Evolutionary conservation across 2,113 vertebrate species (phyloP).

Genomic region (Siniperca chuatsi): DNA sequence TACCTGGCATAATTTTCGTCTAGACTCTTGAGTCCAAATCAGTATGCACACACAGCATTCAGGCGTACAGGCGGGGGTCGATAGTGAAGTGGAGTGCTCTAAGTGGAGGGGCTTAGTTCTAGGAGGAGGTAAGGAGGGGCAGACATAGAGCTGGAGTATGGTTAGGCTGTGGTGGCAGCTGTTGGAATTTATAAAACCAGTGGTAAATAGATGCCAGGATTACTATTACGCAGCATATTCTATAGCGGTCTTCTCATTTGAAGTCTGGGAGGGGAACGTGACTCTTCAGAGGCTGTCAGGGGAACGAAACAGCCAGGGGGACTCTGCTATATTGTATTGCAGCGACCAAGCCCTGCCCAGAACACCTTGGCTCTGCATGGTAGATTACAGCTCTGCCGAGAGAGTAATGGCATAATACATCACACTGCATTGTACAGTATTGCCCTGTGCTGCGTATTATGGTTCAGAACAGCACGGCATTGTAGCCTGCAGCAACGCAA

Average conservation of each 20-base stretch:
- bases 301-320: slow-evolving; percentile 4
- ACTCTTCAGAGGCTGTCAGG: slow-evolving; percentile 17
- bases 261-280: slow-evolving; percentile 1
- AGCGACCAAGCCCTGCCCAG: slow-evolving; percentile 23
- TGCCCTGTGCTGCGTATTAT: slow-evolving; percentile 30
- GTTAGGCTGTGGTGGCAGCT: slow-evolving; percentile 11
- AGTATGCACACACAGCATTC: slow-evolving; percentile 52
- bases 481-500: slow-evolving; percentile 34
- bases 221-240: slow-evolving; percentile 11
- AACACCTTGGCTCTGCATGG: slow-evolving; percentile 50
- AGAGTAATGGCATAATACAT: slow-evolving; percentile 58
- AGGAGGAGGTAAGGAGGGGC: slow-evolving; percentile 14
- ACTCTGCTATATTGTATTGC: slow-evolving; percentile 39
- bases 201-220: slow-evolving; percentile 25
- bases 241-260: slow-evolving; percentile 1
- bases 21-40: slow-evolving; percentile 59
- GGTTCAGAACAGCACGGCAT: slow-evolving; percentile 34
- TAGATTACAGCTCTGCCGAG: slow-evolving; percentile 43
- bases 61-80: slow-evolving; percentile 5
- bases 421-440: slow-evolving; percentile 43
- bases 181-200: slow-evolving; percentile 33
- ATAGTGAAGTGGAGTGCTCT: slow-evolving; percentile 25
- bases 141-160: not conserved
- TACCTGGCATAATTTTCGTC: slow-evolving; percentile 49
- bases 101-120: slow-evolving; percentile 37